These are phyloP conservation scores for Vesta saturnalis DNA, from an alignment of 2,888 invertebrate genomes.

Conservation along the genomic window DNA sequence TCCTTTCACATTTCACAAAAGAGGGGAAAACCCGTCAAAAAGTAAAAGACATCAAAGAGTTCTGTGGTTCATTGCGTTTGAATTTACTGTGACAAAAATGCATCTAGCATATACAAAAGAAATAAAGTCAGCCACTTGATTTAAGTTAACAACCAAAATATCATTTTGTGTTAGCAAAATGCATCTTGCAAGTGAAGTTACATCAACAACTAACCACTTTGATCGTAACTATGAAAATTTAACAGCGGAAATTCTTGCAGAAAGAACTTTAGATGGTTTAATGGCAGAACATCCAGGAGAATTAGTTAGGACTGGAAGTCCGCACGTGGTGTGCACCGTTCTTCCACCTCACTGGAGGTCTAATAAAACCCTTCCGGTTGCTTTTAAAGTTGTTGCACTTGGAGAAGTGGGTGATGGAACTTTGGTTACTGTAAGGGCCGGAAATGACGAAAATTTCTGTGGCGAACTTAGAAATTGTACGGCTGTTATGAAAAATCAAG, in stretches of 20 bases:
- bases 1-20: slow-evolving; percentile 30
- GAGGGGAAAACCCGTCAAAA: slow-evolving; percentile 24
- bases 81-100: slow-evolving; percentile 34
- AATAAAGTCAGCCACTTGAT: slow-evolving; percentile 36
- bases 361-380: slow-evolving; percentile 96
- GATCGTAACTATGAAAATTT: slow-evolving; percentile 68
- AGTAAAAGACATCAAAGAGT: slow-evolving; percentile 45
- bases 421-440: slow-evolving; percentile 93
- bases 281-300: slow-evolving; percentile 92
- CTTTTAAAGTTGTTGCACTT: slow-evolving; percentile 95
- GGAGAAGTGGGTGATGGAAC: slow-evolving; percentile 97
- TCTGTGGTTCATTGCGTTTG: slow-evolving; percentile 47
- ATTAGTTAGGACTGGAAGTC: slow-evolving; percentile 90
- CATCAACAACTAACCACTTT: slow-evolving; percentile 70
- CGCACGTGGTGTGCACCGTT: slow-evolving; percentile 94
- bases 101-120: slow-evolving; percentile 33
- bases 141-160: neutral
- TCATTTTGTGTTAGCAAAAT: slow-evolving; percentile 60
- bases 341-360: slow-evolving; percentile 97
- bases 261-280: slow-evolving; percentile 86
- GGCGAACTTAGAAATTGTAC: slow-evolving; percentile 95
- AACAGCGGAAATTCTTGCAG: slow-evolving; percentile 90
- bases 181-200: slow-evolving; percentile 84
- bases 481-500: slow-evolving; percentile 97
- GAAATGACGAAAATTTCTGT: slow-evolving; percentile 98